These are phyloP conservation scores for Gryon sp. DNA, from an alignment of 1,140 invertebrate genomes.

Conservation along the genomic window DNA sequence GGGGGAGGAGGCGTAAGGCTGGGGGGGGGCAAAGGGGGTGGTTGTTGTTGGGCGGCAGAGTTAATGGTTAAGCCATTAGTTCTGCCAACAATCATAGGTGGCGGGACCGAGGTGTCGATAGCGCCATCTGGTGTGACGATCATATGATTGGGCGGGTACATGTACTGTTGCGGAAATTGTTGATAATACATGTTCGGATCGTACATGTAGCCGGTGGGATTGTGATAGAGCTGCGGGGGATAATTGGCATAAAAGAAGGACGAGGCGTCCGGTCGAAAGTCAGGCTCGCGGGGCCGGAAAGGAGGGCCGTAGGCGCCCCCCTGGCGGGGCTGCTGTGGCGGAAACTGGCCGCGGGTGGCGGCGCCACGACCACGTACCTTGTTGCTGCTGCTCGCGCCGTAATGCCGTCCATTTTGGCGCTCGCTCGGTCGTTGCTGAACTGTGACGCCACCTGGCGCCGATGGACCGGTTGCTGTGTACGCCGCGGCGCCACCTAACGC, in stretches of 20 bases:
- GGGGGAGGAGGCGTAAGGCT: slow-evolving; percentile 75
- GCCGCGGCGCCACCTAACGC: slow-evolving; percentile 21
- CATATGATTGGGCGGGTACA: slow-evolving; percentile 67
- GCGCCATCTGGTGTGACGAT: slow-evolving; percentile 70
- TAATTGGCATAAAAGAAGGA: slow-evolving; percentile 70
- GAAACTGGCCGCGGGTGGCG: slow-evolving; percentile 65
- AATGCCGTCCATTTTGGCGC: slow-evolving; percentile 75
- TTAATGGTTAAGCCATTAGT: slow-evolving; percentile 2
- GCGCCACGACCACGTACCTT: slow-evolving; percentile 79
- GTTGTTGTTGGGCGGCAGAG: not conserved
- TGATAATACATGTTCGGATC: slow-evolving; percentile 70
- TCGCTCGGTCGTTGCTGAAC: slow-evolving; percentile 66
- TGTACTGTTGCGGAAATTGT: slow-evolving; percentile 65
- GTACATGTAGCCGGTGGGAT: slow-evolving; percentile 64
- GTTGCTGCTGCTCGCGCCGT: slow-evolving; percentile 78
- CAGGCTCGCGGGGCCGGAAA: slow-evolving; percentile 52
- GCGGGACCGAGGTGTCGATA: slow-evolving; percentile 75
- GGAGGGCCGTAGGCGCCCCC: slow-evolving; percentile 63
- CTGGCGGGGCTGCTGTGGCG: slow-evolving; percentile 43
- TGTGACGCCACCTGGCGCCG: too few relatives aligned
- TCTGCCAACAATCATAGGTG: slow-evolving; percentile 59
- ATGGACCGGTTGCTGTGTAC: too few relatives aligned
- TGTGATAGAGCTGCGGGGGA: slow-evolving; percentile 59
- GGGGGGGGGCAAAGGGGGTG: slow-evolving; percentile 77
- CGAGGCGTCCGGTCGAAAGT: slow-evolving; percentile 28